Percentiles rank a stretch among this genome's conserved stretches.
These are phyloP conservation scores for Zaprionus inermis DNA, from an alignment of 1,140 invertebrate genomes.

Conservation along the genomic window DNA sequence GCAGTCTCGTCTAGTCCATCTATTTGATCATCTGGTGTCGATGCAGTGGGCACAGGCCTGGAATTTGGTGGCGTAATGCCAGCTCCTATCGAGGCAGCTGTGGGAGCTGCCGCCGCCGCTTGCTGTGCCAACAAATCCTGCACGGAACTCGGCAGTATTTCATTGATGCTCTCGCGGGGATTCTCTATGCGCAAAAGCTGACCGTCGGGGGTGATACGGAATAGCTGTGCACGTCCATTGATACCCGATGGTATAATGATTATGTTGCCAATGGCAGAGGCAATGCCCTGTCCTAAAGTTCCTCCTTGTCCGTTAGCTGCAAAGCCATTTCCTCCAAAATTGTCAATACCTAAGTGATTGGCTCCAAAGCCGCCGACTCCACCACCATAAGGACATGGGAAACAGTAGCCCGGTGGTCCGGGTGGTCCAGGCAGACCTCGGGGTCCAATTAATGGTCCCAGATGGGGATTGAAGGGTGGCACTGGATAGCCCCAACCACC, in stretches of 20 bases:
- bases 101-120: slow-evolving; percentile 27
- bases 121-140: slow-evolving; percentile 31
- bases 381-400: slow-evolving; percentile 34
- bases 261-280: slow-evolving; percentile 61
- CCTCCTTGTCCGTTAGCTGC: not conserved
- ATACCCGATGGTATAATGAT: slow-evolving; percentile 56
- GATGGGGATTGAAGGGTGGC: slow-evolving; percentile 15
- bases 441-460: slow-evolving; percentile 30
- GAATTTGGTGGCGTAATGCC: slow-evolving; percentile 52
- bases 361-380: slow-evolving; percentile 8
- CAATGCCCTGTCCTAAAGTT: slow-evolving; percentile 30
- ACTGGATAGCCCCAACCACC: slow-evolving; percentile 28
- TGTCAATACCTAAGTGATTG: not conserved
- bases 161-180: slow-evolving; percentile 45
- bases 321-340: slow-evolving; percentile 2
- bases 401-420: slow-evolving; percentile 56
- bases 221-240: slow-evolving; percentile 56
- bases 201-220: slow-evolving; percentile 64
- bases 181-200: slow-evolving; percentile 57
- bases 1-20: slow-evolving; percentile 54
- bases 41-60: slow-evolving; percentile 22
- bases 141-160: slow-evolving; percentile 35
- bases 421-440: slow-evolving; percentile 53
- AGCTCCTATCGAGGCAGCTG: slow-evolving; percentile 32
- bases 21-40: slow-evolving; percentile 41